Evolutionary conservation across 2,113 vertebrate genomes (phyloP).

Genomic region (Pteruthius melanotis): DNA sequence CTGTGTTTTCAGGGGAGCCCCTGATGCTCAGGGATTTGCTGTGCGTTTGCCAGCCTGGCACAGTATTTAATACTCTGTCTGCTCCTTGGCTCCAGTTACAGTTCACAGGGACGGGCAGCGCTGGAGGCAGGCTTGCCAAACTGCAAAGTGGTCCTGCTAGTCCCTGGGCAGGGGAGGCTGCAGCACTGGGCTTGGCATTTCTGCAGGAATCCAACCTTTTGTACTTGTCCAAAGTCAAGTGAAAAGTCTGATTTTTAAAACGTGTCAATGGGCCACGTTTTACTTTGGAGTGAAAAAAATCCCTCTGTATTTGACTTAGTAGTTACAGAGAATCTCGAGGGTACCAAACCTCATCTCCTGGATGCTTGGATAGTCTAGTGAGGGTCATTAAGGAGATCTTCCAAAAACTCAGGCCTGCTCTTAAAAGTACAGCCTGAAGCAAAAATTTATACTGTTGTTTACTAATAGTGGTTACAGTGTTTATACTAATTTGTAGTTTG

Average conservation of each 20-base stretch:
- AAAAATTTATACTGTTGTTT: not conserved
- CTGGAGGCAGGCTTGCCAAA: not conserved
- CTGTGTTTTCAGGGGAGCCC: not conserved
- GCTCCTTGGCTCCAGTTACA: not conserved
- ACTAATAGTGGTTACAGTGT: not conserved
- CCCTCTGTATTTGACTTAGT: not conserved
- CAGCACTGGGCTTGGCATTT: not conserved
- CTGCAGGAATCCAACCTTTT: not conserved
- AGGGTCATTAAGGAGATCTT: not conserved
- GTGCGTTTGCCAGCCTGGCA: not conserved
- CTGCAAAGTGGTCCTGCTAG: not conserved
- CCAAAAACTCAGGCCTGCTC: not conserved
- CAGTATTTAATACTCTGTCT: not conserved
- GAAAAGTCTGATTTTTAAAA: not conserved
- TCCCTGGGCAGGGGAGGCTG: not conserved
- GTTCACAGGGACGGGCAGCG: rapidly evolving
- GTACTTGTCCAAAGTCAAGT: not conserved
- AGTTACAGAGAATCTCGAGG: not conserved
- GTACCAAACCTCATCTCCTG: not conserved
- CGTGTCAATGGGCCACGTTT: rapidly evolving
- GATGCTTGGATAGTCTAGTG: not conserved
- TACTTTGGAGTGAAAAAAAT: not conserved
- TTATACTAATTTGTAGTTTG: not conserved
- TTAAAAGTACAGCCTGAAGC: not conserved
- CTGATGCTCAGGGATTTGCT: not conserved